Conservation (phyloP, 1,140 invertebrate genomes). For the Cydia strobilella region DNA sequence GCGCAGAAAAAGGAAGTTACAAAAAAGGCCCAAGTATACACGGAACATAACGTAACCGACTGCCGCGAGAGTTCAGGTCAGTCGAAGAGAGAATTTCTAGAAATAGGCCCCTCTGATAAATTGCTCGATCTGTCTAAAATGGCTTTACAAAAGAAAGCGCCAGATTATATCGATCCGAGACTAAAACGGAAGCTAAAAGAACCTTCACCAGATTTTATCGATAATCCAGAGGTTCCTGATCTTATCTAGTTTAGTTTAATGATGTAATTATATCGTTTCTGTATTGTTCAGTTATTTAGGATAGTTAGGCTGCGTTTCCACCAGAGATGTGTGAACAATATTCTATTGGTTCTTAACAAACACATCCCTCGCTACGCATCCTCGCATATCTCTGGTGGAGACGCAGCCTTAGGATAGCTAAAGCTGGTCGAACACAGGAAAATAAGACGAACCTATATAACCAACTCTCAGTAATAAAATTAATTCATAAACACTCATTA, state of each 20-base stretch:
- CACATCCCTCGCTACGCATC: no score
- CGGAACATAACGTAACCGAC: slow-evolving; percentile 40
- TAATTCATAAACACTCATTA: not conserved
- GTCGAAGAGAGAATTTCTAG: slow-evolving; percentile 72
- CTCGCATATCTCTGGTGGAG: no score
- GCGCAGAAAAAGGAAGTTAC: slow-evolving; percentile 37
- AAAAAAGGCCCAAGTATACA: slow-evolving; percentile 40
- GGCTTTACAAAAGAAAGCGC: slow-evolving; percentile 42
- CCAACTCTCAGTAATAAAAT: no score
- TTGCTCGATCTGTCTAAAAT: slow-evolving; percentile 73
- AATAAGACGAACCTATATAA: not conserved
- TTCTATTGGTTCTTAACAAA: no score
- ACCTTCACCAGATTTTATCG: slow-evolving; percentile 69
- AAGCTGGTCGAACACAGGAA: not conserved
- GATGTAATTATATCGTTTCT: no score
- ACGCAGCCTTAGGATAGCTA: not conserved
- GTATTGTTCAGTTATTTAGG: no score
- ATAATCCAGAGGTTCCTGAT: slow-evolving; percentile 74
- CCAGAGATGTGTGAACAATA: no score
- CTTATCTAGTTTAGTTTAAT: slow-evolving; percentile 54
- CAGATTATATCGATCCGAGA: slow-evolving; percentile 49
- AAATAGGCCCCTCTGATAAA: slow-evolving; percentile 69
- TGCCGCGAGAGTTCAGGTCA: slow-evolving; percentile 42
- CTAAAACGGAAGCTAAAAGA: slow-evolving; percentile 55
- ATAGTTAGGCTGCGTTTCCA: no score